phyloP scores from a whole-genome alignment of 2,888 invertebrate genomes.

The Acleris sparsana region DNA sequence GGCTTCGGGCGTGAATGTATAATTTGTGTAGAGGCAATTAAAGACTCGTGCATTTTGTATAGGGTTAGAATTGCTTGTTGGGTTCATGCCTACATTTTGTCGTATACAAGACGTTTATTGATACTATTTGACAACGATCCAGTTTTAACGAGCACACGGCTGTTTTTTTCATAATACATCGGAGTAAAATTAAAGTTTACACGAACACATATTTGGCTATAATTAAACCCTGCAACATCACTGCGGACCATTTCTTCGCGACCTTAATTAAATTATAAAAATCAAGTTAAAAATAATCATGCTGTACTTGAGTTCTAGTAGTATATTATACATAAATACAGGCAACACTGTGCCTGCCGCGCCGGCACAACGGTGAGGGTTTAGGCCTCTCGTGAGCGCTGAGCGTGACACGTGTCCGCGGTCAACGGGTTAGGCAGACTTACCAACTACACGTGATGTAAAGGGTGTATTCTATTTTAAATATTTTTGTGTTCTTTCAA shows the following conservation, averaged over 20 bases:
- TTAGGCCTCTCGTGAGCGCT: conserved; percentile 63
- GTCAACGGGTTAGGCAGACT: conserved; percentile 51
- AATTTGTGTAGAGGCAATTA: conserved; percentile 79
- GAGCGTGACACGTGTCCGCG: conserved; percentile 67
- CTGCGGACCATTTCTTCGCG: too few species aligned
- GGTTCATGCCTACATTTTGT: conserved; percentile 3
- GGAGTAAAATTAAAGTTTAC: too few species aligned
- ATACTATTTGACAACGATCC: too few species aligned
- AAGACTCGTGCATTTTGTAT: conserved; percentile 79
- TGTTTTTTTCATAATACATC: too few species aligned
- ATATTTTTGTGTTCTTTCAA: background rate
- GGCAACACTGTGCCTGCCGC: conserved; percentile 5
- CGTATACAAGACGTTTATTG: too few species aligned
- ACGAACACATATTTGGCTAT: too few species aligned
- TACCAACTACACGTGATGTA: background rate
- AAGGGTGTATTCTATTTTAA: background rate
- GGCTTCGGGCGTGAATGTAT: conserved; percentile 79
- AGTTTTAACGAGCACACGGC: too few species aligned
- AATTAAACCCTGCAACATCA: too few species aligned
- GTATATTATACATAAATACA: background rate
- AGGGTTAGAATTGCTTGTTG: conserved; percentile 53
- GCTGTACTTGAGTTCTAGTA: background rate
- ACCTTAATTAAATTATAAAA: too few species aligned
- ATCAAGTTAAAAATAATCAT: background rate
- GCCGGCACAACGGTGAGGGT: conserved; percentile 46